A percentile compares a stretch with the other conserved stretches of the same genome.
These are phyloP conservation scores for Malacosoma neustria DNA, from an alignment of 2,888 invertebrate species.

Conservation along the genomic window DNA sequence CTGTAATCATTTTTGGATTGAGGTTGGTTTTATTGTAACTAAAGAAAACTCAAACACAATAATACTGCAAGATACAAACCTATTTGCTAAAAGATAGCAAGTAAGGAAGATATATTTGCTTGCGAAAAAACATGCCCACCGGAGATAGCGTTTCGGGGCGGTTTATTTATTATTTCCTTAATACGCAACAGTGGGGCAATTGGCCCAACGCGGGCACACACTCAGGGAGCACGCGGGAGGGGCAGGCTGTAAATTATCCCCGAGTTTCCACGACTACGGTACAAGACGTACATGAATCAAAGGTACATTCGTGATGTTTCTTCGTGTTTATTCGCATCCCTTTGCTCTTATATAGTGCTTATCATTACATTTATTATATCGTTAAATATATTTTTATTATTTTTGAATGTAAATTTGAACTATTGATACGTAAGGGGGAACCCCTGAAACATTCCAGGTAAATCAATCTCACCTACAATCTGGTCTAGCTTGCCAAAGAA, in stretches of 20 bases:
- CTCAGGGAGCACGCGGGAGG: background rate
- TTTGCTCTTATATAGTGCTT: no score
- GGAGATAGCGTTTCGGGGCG: conserved; percentile 13
- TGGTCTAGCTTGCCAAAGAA: no score
- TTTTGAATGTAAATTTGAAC: no score
- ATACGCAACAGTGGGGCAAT: background rate
- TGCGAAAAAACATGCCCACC: conserved; percentile 8
- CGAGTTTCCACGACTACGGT: background rate
- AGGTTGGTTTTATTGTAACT: no score
- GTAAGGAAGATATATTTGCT: conserved; percentile 2
- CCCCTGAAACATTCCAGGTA: no score
- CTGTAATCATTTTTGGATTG: no score
- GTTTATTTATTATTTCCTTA: conserved; percentile 17
- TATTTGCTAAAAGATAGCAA: background rate
- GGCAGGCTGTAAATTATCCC: background rate
- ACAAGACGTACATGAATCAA: background rate
- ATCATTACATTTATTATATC: no score
- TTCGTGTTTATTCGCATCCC: background rate
- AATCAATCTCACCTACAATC: no score
- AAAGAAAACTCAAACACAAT: no score
- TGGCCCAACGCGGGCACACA: background rate
- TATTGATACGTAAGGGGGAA: no score
- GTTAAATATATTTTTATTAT: no score
- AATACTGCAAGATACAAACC: background rate
- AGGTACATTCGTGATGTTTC: background rate